Base-by-base conservation (phyloP, 2,113 vertebrate genomes). In the Nothocercus nigrocapillus region DNA sequence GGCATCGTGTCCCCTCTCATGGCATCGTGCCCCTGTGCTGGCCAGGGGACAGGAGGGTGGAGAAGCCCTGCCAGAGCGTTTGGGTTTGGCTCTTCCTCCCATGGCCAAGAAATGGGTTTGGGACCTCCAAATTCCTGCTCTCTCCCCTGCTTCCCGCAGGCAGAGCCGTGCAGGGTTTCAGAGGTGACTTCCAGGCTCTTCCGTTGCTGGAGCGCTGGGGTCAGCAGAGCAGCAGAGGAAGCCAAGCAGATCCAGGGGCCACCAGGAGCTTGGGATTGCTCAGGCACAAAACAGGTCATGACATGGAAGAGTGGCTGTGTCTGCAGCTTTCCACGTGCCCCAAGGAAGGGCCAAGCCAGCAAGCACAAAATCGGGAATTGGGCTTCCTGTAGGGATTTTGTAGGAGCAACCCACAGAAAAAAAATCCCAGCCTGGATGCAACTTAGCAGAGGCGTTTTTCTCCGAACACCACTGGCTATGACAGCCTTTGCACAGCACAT, bases 91-190 rank as follows among this genome's bases (percentile, higher is more conserved):
- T 58, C 30, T 58, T 56, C 54, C 54, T 56, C 28, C 54, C 14
- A 56, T 17, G 54, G 54, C 28, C 0, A 0, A 80, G 4, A 73
- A 76, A 69, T 1, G 3, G 19, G 21, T 7, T 74, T 45, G 25
- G 62, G n/a, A 6, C 1, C 22, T 36, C 30, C 64, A 36, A 1
- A 5, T 63, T 82, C 85, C 85, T 45, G 27, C 58, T 72, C 49
- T 47, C 32, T 45, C 68, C 54, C 25, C n/a, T 36, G 44, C 44
- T 47, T 79, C 61, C 36, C 36, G 30, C 6, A 0, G 1, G 70
- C 1, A 2, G 27, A n/a, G 47, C 21, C 0, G 0, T 15, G 21
- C 1, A 2, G 9, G 15, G n/a, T 14, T 67, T 32, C 47, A 73
- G 72, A 67, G 38, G 40, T 59, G 42, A 7, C 56, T 95, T 78